Base-by-base conservation (phyloP, 1,140 invertebrate species). In the Physella acuta region DNA sequence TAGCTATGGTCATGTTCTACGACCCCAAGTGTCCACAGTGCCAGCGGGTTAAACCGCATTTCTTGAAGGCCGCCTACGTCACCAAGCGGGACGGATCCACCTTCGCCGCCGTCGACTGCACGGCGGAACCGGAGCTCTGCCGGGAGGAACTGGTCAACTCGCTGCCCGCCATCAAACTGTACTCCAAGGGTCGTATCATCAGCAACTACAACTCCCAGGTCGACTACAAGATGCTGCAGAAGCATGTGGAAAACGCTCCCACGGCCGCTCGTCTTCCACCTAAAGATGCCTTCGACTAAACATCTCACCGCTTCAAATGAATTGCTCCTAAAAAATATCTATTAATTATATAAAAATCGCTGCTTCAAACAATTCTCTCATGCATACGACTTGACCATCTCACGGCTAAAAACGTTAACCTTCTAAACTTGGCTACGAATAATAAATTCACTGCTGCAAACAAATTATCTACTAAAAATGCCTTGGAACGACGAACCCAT, bases 1-100 rank as follows among this genome's bases (percentile, higher is more conserved):
- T 64, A 2, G 34, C 62, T 0, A 39, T 64, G 11, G 62, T 64
- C n/a, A 64, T 64, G 62, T 64, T 64, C 62, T 64, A 64, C n/a
- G 51, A 64, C 30, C 62, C 62, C 16, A 51, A 30, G 5, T 64
- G 62, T 26, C 62, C 62, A 31, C 28, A 51, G 34, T 64, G 62
- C n/a, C 62, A 64, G 44, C 39, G 49, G 17, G 24, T 30, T 2
- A 64, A 64, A 30, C 62, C 62, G 26, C 62, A 64, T 24, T 64
- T 64, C 37, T 26, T 64, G 26, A 64, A 64, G 44, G 49, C 62
- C 17, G 49, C 62, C 3, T n/a, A 44, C 24, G 37, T 36, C 2
- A 64, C 62, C 2, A 30, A 51, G 26, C 49, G 37, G 62, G 62
- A 64, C 1, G 51, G 37, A n/a, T 24, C 28, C 24, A 33, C 37